Evolutionary conservation across 2,113 vertebrate genomes (phyloP).

Genomic region (Argyrosomus japonicus): DNA sequence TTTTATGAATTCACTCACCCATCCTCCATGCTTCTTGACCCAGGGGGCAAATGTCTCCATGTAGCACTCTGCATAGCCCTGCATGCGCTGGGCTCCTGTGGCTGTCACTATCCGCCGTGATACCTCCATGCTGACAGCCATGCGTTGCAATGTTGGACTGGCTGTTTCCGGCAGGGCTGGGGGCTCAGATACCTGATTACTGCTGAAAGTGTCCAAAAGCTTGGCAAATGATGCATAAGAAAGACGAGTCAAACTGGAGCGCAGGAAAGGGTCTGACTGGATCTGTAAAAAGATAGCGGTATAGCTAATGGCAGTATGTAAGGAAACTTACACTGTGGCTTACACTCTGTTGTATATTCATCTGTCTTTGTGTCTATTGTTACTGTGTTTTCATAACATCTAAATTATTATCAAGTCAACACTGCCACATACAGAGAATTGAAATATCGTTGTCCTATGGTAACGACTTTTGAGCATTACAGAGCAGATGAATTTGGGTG

Average conservation of each 20-base stretch:
- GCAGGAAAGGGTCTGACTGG: conserved; percentile 74
- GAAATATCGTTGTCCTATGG: too few relatives aligned
- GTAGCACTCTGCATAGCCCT: conserved; percentile 78
- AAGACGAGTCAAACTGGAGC: conserved; percentile 68
- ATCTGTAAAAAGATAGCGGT: conserved; percentile 66
- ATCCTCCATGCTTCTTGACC: conserved; percentile 83
- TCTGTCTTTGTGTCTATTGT: neutral
- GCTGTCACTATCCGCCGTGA: conserved; percentile 82
- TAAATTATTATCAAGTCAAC: too few relatives aligned
- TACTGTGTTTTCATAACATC: neutral
- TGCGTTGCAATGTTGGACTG: conserved; percentile 79
- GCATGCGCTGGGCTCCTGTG: conserved; percentile 78
- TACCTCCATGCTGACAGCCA: conserved; percentile 84
- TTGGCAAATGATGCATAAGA: conserved; percentile 81
- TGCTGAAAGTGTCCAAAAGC: conserved; percentile 75
- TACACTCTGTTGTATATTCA: neutral
- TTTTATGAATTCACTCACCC: conserved; percentile 71
- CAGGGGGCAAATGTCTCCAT: conserved; percentile 84
- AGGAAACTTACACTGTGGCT: neutral
- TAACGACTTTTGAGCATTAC: too few relatives aligned
- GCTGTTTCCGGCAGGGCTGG: conserved; percentile 9
- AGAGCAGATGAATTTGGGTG: too few relatives aligned
- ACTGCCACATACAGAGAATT: too few relatives aligned
- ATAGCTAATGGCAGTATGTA: neutral
- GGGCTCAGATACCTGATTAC: conserved; percentile 6